Evolutionary conservation across 2,113 vertebrate genomes (phyloP), one percentile per base, ranked within the genome.

Genomic region (Ammodytes dubius): DNA sequence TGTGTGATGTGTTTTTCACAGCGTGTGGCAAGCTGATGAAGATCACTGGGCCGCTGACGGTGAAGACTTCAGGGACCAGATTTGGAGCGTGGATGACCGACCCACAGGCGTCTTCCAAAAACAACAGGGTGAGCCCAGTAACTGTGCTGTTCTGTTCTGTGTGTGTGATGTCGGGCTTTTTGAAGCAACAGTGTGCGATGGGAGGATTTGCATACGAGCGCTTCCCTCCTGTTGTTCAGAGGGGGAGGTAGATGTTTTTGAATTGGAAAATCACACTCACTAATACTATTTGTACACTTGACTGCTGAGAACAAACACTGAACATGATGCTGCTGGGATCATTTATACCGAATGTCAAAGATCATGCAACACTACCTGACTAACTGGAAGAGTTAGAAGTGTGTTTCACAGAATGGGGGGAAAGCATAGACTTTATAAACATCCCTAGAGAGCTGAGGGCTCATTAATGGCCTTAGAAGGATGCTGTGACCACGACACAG

Each of bases 31-130:
- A 97, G 91, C 45, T 99, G 92, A 99, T 99, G 98, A 99, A 99
- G 96, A 99, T 99, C 94, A 97, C 96, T 56, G 97, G 97, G 46
- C 98, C 98, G 5, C 88, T 96, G 89, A 99, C 98, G 52, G 95
- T 99, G 89, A 99, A 99, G 95, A 98, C 96, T 53, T 99, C 98
- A 0, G 98, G 98, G 89, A 99, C 98, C 39, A 94, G 98, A 67
- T 99, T 99, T 80, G 98, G 98, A 65, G 98, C 98, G 78, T 99
- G 98, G 98, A 99, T 99, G 98, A 98, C 97, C 0, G 98, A 99
- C 84, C 98, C 98, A 15, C 89, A 96, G 84, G 97, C 97, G 12
- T 95, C 97, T 50, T 94, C 95, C 71, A 96, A 96, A 92, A 97
- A 97, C 79, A 99, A 98, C 88, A 92, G 96, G 92, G 98, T 99